Evolutionary conservation across 1,140 invertebrate species (phyloP).

Genomic region (Anastatus disparis): DNA sequence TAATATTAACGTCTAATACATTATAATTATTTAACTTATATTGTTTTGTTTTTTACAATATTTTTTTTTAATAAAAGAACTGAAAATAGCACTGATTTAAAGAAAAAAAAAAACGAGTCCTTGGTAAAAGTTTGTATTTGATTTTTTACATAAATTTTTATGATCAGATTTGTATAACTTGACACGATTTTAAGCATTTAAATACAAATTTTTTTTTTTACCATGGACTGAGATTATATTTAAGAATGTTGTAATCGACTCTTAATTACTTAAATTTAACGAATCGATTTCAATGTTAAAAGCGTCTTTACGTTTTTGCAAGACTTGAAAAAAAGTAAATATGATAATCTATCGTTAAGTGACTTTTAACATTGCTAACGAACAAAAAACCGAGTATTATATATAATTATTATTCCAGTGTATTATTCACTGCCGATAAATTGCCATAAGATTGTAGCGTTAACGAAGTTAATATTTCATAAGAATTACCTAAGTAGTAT

Average conservation of each 20-base stretch:
- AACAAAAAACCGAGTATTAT: conserved; percentile 13
- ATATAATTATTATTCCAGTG: background rate
- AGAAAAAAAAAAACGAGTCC: too few relatives aligned
- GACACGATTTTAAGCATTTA: background rate
- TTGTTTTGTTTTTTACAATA: background rate
- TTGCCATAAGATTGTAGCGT: conserved; percentile 52
- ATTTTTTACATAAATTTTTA: too few relatives aligned
- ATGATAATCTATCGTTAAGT: background rate
- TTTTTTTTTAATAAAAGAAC: too few relatives aligned
- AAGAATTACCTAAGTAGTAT: conserved; percentile 16
- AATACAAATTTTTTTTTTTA: background rate
- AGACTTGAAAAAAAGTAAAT: background rate
- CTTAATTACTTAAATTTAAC: background rate
- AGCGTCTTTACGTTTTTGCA: background rate
- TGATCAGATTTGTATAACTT: too few relatives aligned
- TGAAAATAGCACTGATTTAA: too few relatives aligned
- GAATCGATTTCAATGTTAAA: conserved; percentile 1
- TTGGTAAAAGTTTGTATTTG: too few relatives aligned
- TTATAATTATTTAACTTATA: conserved; percentile 40
- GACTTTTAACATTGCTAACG: background rate
- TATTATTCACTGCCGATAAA: conserved; percentile 49
- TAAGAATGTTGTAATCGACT: background rate
- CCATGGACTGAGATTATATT: conserved; percentile 9
- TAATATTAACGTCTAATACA: conserved; percentile 62
- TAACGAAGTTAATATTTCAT: conserved; percentile 24